Conservation (phyloP, 2,888 invertebrate genomes). For the Parnassius smintheus region DNA sequence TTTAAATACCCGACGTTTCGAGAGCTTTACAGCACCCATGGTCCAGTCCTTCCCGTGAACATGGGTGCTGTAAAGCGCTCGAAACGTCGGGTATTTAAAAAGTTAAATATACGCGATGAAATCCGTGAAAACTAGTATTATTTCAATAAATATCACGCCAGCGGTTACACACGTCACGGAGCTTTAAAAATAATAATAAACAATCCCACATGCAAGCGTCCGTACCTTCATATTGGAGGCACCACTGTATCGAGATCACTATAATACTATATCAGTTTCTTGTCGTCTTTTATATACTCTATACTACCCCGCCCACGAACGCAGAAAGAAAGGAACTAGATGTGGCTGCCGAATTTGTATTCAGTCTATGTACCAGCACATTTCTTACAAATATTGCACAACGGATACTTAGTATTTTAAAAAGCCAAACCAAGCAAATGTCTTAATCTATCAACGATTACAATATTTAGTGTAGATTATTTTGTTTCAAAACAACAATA, state of each 20-base stretch:
- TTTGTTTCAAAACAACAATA: too few species aligned
- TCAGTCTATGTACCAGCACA: conserved; percentile 32
- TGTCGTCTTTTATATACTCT: conserved; percentile 64
- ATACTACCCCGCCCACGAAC: conserved; percentile 62
- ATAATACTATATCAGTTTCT: conserved; percentile 53
- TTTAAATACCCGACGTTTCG: too few species aligned
- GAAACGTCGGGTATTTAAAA: too few species aligned
- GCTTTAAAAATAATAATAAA: too few species aligned
- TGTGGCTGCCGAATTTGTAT: conserved; percentile 45
- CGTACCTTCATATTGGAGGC: conserved; percentile 70
- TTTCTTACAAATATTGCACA: conserved; percentile 33
- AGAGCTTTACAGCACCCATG: too few species aligned
- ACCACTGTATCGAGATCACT: conserved; percentile 50
- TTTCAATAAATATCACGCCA: background rate
- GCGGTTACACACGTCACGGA: too few species aligned
- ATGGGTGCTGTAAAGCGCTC: too few species aligned
- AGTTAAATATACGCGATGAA: too few species aligned
- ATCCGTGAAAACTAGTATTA: too few species aligned
- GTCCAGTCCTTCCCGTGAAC: too few species aligned
- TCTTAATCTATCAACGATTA: conserved; percentile 18
- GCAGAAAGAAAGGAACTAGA: conserved; percentile 62
- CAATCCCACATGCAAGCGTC: background rate
- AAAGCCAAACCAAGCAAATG: conserved; percentile 17
- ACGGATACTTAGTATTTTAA: conserved; percentile 28
- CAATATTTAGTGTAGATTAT: background rate